Base-by-base conservation (phyloP, 2,888 invertebrate genomes). In the Argyra leucocephala region DNA sequence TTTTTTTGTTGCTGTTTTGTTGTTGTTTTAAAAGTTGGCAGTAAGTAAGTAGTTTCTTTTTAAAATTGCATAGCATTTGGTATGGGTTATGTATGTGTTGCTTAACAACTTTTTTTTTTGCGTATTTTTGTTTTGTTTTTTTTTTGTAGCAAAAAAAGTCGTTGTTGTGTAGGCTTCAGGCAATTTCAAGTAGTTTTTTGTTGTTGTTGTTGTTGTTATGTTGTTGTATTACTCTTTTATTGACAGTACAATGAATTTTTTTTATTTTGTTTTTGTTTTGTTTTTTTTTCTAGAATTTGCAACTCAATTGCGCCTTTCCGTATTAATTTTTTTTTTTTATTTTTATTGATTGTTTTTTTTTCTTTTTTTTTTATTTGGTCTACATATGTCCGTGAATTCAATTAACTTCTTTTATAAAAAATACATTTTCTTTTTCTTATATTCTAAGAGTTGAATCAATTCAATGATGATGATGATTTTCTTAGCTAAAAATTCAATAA, bases 231-330 rank as follows among this genome's bases (percentile, higher is more conserved):
- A 18, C 48, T 48, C 48, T 48, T 48, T 48, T 48, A 48, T 48
- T 48, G 48, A 48, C 48, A 48, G 48, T 15, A 48, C 48, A 48
- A 48, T 48, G 48, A 15, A 5, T 15, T 48, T 48, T n/a, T 48
- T 48, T 48, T n/a, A 18, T 15, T 18, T 15, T n/a, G 2, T n/a
- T 48, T 2, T 48, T 48, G 48, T 48, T 48, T 48, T 48, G 12
- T 4, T 48, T n/a, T 2, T 5, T 48, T 48, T 48, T 48, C 48
- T 48, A 48, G 48, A 48, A 48, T 48, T 48, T 48, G 48, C 48
- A 48, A 48, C 48, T 48, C 48, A 48, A 48, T 48, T 48, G 48
- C 48, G 48, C 48, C 48, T 48, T 48, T 48, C n/a, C n/a, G 48
- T 48, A 48, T 48, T 48, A 48, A 48, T 48, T 18, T 48, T 48